Evolutionary conservation across 1,140 invertebrate genomes (phyloP).

Genomic region (Bombus affinis): DNA sequence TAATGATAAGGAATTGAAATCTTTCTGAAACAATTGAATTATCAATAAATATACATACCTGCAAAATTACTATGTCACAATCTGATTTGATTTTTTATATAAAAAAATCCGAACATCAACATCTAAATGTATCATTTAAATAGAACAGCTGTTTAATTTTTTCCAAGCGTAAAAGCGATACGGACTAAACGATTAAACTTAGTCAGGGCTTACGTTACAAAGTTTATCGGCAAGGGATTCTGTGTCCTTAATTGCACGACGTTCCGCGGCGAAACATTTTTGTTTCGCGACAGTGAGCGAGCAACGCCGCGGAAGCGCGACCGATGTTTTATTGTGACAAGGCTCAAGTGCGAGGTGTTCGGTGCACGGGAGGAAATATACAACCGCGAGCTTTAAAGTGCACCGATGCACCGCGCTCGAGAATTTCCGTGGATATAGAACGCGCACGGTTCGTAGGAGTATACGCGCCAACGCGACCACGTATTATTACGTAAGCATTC

Average conservation of each 20-base stretch:
- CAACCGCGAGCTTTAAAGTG: conserved; percentile 56
- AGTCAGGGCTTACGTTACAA: conserved; percentile 7
- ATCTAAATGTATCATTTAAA: neutral
- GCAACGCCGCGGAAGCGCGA: conserved; percentile 31
- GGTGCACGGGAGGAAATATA: conserved; percentile 20
- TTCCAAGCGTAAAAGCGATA: neutral
- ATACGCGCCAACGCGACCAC: conserved; percentile 58
- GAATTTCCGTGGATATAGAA: conserved; percentile 65
- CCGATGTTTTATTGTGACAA: conserved; percentile 51
- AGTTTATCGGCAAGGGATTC: conserved; percentile 36
- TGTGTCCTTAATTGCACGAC: conserved; percentile 36
- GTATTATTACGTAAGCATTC: conserved; percentile 49
- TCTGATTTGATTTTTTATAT: too few relatives aligned
- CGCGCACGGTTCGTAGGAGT: conserved; percentile 31
- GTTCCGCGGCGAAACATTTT: conserved; percentile 24
- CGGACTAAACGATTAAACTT: neutral
- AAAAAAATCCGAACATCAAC: too few relatives aligned
- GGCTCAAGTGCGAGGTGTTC: conserved; percentile 43
- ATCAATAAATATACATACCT: neutral
- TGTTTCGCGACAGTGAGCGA: conserved; percentile 36
- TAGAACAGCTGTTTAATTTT: neutral
- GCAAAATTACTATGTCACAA: neutral
- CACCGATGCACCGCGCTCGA: conserved; percentile 40
- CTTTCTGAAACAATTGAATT: neutral
- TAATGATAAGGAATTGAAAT: neutral